These are phyloP conservation scores for Blera fallax DNA, from an alignment of 2,888 invertebrate genomes.

Conservation along the genomic window DNA sequence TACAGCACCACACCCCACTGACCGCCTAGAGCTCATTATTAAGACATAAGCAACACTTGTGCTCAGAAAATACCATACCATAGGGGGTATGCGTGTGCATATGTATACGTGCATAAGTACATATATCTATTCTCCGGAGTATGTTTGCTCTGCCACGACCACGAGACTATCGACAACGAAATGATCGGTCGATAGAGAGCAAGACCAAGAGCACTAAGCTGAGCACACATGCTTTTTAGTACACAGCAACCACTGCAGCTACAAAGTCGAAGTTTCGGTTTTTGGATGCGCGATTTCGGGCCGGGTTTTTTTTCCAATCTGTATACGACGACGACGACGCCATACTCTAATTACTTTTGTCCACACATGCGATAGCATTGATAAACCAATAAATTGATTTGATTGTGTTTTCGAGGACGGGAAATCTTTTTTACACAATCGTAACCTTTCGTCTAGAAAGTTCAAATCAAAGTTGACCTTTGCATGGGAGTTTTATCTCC, in stretches of 20 bases:
- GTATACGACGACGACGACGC: slow-evolving; percentile 39
- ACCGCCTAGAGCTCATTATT: neutral
- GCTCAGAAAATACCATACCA: slow-evolving; percentile 27
- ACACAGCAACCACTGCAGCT: slow-evolving; percentile 70
- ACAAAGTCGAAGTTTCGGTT: slow-evolving; percentile 43
- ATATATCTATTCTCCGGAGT: slow-evolving; percentile 18
- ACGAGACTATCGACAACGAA: slow-evolving; percentile 22
- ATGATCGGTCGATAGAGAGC: slow-evolving; percentile 24
- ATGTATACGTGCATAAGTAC: slow-evolving; percentile 26
- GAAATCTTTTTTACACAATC: slow-evolving; percentile 13
- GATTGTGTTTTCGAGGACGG: slow-evolving; percentile 40
- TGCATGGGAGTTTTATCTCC: slow-evolving; percentile 32
- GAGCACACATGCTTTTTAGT: slow-evolving; percentile 68
- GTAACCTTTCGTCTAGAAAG: neutral
- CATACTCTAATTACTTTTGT: slow-evolving; percentile 59
- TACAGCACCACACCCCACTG: neutral
- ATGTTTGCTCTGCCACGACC: slow-evolving; percentile 1
- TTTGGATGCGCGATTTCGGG: slow-evolving; percentile 9
- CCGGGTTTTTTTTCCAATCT: slow-evolving; percentile 21
- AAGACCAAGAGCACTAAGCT: slow-evolving; percentile 12
- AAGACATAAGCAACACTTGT: slow-evolving; percentile 47
- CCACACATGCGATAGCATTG: slow-evolving; percentile 32
- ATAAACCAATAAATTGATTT: slow-evolving; percentile 47
- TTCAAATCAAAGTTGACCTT: slow-evolving; percentile 58
- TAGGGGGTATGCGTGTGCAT: neutral